Conservation (phyloP, 2,888 invertebrate genomes). For the Mythimna albipuncta region DNA sequence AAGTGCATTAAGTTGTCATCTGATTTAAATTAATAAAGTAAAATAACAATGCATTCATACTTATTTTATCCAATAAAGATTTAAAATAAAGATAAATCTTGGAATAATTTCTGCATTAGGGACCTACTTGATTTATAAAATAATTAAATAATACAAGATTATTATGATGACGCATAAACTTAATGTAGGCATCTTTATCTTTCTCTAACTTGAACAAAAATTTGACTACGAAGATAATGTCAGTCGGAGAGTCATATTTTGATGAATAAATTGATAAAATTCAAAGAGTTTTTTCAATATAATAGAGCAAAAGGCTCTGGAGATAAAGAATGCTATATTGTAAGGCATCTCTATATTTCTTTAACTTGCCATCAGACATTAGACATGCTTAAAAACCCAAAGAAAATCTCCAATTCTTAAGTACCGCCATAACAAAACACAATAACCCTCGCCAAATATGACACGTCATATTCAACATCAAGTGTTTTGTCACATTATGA, state of each 20-base stretch:
- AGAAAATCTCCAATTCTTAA: conserved; percentile 4
- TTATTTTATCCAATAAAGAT: conserved; percentile 17
- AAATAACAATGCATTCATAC: not conserved
- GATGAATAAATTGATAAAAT: no score
- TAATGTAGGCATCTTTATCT: not conserved
- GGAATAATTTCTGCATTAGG: conserved; percentile 18
- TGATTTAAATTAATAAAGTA: not conserved
- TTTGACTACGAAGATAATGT: no score
- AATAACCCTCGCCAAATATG: conserved; percentile 68
- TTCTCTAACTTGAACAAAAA: no score
- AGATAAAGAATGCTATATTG: no score
- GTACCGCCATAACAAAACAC: conserved; percentile 4
- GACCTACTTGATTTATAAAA: not conserved
- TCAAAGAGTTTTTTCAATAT: no score
- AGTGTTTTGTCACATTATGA: conserved; percentile 79
- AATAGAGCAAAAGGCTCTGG: no score
- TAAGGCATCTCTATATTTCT: no score
- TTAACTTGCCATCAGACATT: not conserved
- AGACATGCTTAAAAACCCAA: not conserved
- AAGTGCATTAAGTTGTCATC: not conserved
- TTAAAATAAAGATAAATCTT: conserved; percentile 19
- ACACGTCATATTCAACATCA: conserved; percentile 79
- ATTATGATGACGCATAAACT: not conserved
- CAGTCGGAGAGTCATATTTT: no score
- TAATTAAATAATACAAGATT: not conserved